Evolutionary conservation across 2,797 vertebrate genomes (phyloP), one percentile per base, ranked within the genome.

Genomic region (Rhinella marina): DNA sequence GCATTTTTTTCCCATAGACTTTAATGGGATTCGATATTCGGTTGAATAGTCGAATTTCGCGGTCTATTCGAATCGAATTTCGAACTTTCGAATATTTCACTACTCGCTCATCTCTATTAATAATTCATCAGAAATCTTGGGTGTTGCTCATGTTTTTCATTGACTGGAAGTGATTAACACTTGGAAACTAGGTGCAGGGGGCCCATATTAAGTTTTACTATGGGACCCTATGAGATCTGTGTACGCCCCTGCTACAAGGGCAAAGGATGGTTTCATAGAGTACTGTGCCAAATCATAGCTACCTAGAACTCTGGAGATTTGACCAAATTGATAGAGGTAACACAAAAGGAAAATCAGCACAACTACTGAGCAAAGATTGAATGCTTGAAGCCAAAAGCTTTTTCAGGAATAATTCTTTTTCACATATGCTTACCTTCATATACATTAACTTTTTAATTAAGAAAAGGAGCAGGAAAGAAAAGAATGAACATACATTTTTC

Each of bases 401-500:
- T 13, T 75, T 52, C 19, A 50, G 21, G 41, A 52, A n/a, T 75
- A 75, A 23, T 75, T 50, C 21, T 75, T 75, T n/a, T 50, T 41
- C 13, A 13, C 72, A 75, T n/a, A 50, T 8, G 4, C 19, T 75
- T 75, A 50, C 72, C 72, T 75, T 73, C 32, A 50, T 52, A 52
- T 52, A n/a, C 72, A 50, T 23, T 52, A 75, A 52, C 72, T 75
- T 75, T 75, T 75, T 75, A 75, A 75, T 75, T 52, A 75, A 75
- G 72, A 52, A 75, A 75, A n/a, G 41, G 4, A 75, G 16, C 9
- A 23, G 21, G 8, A n/a, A 73, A 21, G 19, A 14, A 23, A 75
- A 75, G 41, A 72, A 75, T 48, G 41, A 75, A 78, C 21, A 85
- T 77, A 77, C 64, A 85, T 73, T 32, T 84, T 19, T 84, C 17